Evolutionary conservation across 2,888 invertebrate species (phyloP).

Genomic region (Ectemnius cavifrons): DNA sequence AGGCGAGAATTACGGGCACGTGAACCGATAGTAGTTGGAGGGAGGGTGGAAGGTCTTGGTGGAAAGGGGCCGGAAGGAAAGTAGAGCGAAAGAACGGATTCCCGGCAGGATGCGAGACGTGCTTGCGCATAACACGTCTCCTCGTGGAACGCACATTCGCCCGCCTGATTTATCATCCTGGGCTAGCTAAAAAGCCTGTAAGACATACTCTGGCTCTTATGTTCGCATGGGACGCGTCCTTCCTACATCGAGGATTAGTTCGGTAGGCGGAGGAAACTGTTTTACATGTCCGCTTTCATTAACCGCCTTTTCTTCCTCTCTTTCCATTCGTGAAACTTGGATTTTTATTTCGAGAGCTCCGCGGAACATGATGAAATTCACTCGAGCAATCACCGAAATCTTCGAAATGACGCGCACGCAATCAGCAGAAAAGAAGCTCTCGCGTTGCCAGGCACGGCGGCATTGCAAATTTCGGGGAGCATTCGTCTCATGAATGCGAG

Average conservation of each 20-base stretch:
- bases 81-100: neutral
- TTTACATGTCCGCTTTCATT: neutral
- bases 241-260: neutral
- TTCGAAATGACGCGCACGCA: too few species aligned
- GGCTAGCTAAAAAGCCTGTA: conserved; percentile 54
- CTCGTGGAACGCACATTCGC: conserved; percentile 52
- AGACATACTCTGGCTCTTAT: conserved; percentile 33
- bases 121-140: conserved; percentile 52
- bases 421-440: too few species aligned
- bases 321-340: neutral
- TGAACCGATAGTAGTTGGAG: conserved; percentile 1
- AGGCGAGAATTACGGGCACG: neutral
- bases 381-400: too few species aligned
- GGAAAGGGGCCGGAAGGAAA: neutral
- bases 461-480: too few species aligned
- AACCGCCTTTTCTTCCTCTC: too few species aligned
- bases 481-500: too few species aligned
- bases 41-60: neutral
- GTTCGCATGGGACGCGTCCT: conserved; percentile 16
- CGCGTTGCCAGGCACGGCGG: too few species aligned
- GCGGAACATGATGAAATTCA: too few species aligned
- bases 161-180: conserved; percentile 54
- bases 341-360: too few species aligned
- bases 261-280: neutral
- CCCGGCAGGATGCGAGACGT: conserved; percentile 9